Conservation (phyloP, 2,113 vertebrate genomes). For the Crypturellus undulatus region DNA sequence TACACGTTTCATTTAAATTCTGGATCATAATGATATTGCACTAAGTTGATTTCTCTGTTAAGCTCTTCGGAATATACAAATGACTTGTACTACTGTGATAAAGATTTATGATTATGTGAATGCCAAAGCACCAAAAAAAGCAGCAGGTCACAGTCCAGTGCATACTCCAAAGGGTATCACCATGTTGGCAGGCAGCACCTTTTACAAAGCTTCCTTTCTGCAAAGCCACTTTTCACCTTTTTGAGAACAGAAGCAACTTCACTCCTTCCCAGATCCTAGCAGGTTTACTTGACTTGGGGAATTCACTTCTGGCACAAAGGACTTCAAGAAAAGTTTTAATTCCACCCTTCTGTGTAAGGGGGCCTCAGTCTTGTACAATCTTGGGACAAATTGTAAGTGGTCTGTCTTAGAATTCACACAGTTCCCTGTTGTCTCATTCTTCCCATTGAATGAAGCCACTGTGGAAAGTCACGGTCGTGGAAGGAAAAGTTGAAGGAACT, state of each 20-base stretch:
- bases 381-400: background rate
- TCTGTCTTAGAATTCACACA: background rate
- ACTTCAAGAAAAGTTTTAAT: background rate
- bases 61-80: too few species aligned
- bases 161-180: background rate
- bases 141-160: background rate
- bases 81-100: background rate
- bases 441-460: background rate
- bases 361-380: background rate
- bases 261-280: background rate
- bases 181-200: background rate
- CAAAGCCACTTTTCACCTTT: background rate
- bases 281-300: background rate
- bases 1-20: background rate
- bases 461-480: background rate
- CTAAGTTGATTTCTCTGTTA: too few species aligned
- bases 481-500: background rate
- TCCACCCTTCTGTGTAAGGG: background rate
- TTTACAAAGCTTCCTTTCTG: background rate
- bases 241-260: background rate
- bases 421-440: background rate
- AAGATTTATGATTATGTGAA: background rate
- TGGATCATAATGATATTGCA: background rate
- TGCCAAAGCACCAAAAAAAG: background rate
- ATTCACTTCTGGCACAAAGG: background rate